Evolutionary conservation across 2,797 vertebrate genomes (phyloP), one percentile per base, ranked within the genome.

Genomic region (Sebastes dallii): DNA sequence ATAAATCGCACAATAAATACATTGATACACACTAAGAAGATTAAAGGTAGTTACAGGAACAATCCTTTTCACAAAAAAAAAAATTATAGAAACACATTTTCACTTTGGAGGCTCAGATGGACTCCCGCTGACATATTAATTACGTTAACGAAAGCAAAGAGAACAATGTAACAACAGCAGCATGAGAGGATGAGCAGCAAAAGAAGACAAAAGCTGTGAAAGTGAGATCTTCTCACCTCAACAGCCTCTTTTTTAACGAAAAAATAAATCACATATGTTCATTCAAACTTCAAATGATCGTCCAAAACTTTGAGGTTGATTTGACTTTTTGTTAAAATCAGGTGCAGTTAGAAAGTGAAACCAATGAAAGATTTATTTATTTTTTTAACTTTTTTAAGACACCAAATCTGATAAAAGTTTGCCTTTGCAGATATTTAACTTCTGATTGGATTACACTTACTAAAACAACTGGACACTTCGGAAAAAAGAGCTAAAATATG

Each of bases 181-280:
- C 52, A 42, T 42, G 72, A 72, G 59, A 58, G 20, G 52, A 16
- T 7, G 22, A 66, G 58, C 59, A 32, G 68, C 34, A 32, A 56
- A 66, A 27, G 4, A 55, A 81, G 62, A 70, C 64, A 61, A 76
- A 61, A 22, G 18, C 73, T 87, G 73, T 67, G 60, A 75, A 82
- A 39, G 30, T 71, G 55, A 77, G 29, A 80, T 1, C 54, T 42
- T 78, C 80, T 83, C 75, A 81, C 71, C 58, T 66, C 16, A 65
- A 46, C 24, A 62, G 54, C 29, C 12, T 24, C 4, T 14, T 46
- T 25, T 46, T 11, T 59, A 24, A 39, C 14, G 20, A 50, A 36
- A 54, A 25, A 60, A 32, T 3, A 8, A 5, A 9, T 60, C 24
- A 20, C 4, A 22, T 14, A 34, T n/a, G 7, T 77, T 66, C 61